These are phyloP conservation scores for Thecophora atra DNA, from an alignment of 2,888 invertebrate species.

Conservation along the genomic window DNA sequence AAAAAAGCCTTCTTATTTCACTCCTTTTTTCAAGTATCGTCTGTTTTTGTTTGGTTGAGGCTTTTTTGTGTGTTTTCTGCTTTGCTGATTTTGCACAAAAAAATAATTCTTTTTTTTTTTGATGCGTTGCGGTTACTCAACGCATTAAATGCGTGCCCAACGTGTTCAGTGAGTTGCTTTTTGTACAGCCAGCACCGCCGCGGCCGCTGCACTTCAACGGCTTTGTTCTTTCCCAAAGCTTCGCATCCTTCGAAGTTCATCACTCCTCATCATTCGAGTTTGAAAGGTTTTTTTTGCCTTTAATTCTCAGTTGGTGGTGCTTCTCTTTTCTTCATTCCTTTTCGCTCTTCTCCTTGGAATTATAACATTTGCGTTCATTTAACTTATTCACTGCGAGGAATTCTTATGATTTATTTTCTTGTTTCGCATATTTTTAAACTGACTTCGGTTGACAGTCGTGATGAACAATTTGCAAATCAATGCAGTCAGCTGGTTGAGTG, in stretches of 20 bases:
- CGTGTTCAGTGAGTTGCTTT: not conserved
- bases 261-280: constrained; percentile 9
- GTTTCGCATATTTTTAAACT: not conserved
- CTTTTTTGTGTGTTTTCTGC: not conserved
- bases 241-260: constrained; percentile 4
- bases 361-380: not conserved
- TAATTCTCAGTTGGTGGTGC: not conserved
- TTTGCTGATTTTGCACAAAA: constrained; percentile 12
- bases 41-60: not conserved
- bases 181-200: not conserved
- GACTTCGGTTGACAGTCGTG: not conserved
- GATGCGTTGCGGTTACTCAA: not conserved
- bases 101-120: not conserved
- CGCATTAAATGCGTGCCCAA: not conserved
- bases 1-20: not conserved
- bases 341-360: not conserved
- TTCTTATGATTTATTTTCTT: too few species aligned
- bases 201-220: not conserved
- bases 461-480: constrained; percentile 5
- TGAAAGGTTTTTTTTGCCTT: not conserved
- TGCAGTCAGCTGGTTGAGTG: not conserved
- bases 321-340: not conserved
- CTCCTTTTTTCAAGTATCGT: not conserved
- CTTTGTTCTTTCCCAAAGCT: not conserved
- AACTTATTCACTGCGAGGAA: not conserved